Conservation (phyloP, 2,113 vertebrate species). For the Periophthalmus modestus region DNA sequence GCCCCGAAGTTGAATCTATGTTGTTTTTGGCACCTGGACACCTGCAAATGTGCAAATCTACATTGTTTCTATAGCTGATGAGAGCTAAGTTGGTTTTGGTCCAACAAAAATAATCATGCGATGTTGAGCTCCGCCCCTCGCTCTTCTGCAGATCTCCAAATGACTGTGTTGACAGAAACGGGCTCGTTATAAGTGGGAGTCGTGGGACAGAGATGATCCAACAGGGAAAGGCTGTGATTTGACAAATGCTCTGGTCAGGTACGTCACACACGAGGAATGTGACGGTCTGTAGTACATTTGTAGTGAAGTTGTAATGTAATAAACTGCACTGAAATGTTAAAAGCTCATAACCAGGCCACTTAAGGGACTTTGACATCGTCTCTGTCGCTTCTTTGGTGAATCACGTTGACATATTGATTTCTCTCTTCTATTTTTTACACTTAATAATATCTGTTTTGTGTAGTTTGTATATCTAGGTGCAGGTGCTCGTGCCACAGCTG, state of each 20-base stretch:
- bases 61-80: slow-evolving; percentile 74
- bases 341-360: background rate
- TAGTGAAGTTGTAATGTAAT: no score
- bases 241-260: slow-evolving; percentile 39
- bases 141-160: slow-evolving; percentile 45
- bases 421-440: no score
- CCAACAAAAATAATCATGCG: slow-evolving; percentile 64
- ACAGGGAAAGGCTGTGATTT: background rate
- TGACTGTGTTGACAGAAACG: slow-evolving; percentile 48
- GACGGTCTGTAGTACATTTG: no score
- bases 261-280: slow-evolving; percentile 9
- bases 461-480: no score
- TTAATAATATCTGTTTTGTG: no score
- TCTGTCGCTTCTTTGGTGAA: background rate
- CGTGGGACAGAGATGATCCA: slow-evolving; percentile 23
- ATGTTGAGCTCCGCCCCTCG: slow-evolving; percentile 36
- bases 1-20: slow-evolving; percentile 51
- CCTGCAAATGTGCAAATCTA: slow-evolving; percentile 51
- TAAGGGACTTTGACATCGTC: background rate
- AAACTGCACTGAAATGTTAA: background rate
- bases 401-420: background rate
- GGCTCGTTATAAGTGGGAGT: slow-evolving; percentile 9
- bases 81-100: slow-evolving; percentile 50
- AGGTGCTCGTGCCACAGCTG: no score
- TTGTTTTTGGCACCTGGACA: slow-evolving; percentile 79